Base-by-base conservation (phyloP, 2,888 invertebrate genomes). In the Selenia dentaria region DNA sequence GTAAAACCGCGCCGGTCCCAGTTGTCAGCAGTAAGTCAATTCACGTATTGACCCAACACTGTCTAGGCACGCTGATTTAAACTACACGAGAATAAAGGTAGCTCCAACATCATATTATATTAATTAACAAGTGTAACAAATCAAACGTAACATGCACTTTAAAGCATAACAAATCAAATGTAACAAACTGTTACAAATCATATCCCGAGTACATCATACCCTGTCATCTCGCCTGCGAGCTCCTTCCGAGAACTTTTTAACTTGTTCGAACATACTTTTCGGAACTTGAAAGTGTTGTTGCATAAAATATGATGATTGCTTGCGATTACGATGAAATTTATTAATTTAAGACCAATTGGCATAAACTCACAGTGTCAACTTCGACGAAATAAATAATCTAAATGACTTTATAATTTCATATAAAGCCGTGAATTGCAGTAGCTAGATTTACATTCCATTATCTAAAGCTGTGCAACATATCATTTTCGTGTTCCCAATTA, bases 161-260 rank as follows among this genome's bases (percentile, higher is more conserved):
- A n/a, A n/a, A n/a, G n/a, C n/a, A n/a, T n/a, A n/a, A n/a, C n/a
- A n/a, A n/a, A n/a, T n/a, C n/a, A n/a, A n/a, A n/a, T n/a, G n/a
- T n/a, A n/a, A n/a, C n/a, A n/a, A n/a, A n/a, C n/a, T n/a, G 52
- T 57, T 46, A 65, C 70, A 67, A 70, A 70, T 67, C 67, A 66
- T 64, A 53, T 57, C 47, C 50, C 54, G 54, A 62, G 58, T 63
- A 66, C 64, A 71, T 74, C 68, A 70, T n/a, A n/a, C 62, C 57
- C 75, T 71, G 75, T 73, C 75, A 67, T 44, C 43, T 49, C 32
- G 57, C 65, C 63, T 48, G 58, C 56, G 62, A 63, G 48, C 33
- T 36, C 20, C 38, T 53, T 57, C 54, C 18, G 28, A 50, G 50
- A 54, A 54, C 34, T 51, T 49, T 38, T 26, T 12, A 34, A 35